Conservation (phyloP, 2,113 vertebrate species). For the Platichthys flesus region DNA sequence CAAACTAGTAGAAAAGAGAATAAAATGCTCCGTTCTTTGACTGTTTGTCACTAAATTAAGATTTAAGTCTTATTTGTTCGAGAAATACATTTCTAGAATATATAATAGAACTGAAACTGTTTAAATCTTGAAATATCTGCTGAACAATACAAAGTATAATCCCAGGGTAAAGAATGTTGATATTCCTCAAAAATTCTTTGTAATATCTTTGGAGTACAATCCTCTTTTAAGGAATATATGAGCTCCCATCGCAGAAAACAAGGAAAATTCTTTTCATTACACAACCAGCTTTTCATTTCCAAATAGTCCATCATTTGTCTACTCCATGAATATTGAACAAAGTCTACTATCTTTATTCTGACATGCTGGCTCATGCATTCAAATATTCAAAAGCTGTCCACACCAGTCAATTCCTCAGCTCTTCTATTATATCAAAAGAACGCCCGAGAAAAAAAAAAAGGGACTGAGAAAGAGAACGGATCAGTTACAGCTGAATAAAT, state of each 20-base stretch:
- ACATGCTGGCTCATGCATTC: slow-evolving; percentile 55
- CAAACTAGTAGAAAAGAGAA: not conserved
- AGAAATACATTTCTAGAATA: not conserved
- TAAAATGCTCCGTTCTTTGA: not conserved
- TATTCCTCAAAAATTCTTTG: slow-evolving; percentile 1
- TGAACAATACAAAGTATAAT: slow-evolving; percentile 4
- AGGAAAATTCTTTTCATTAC: slow-evolving; percentile 4
- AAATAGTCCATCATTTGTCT: slow-evolving; percentile 57
- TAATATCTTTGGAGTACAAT: slow-evolving; percentile 9
- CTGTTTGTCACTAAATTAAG: not conserved
- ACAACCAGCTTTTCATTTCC: slow-evolving; percentile 38
- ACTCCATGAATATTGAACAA: slow-evolving; percentile 61
- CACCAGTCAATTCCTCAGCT: slow-evolving; percentile 63
- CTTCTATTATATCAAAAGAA: slow-evolving; percentile 67
- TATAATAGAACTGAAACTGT: not conserved
- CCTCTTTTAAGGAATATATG: slow-evolving; percentile 9
- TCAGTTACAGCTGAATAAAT: slow-evolving; percentile 76
- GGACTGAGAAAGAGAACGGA: slow-evolving; percentile 62
- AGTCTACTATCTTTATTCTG: slow-evolving; percentile 51
- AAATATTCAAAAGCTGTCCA: slow-evolving; percentile 66
- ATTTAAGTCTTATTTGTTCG: not conserved
- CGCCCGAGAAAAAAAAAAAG: slow-evolving; percentile 61
- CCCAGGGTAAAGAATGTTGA: slow-evolving; percentile 2
- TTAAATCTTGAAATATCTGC: slow-evolving; percentile 3
- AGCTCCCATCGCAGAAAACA: slow-evolving; percentile 22